Base-by-base conservation (phyloP, 2,797 vertebrate genomes). In the Sebastes umbrosus region DNA sequence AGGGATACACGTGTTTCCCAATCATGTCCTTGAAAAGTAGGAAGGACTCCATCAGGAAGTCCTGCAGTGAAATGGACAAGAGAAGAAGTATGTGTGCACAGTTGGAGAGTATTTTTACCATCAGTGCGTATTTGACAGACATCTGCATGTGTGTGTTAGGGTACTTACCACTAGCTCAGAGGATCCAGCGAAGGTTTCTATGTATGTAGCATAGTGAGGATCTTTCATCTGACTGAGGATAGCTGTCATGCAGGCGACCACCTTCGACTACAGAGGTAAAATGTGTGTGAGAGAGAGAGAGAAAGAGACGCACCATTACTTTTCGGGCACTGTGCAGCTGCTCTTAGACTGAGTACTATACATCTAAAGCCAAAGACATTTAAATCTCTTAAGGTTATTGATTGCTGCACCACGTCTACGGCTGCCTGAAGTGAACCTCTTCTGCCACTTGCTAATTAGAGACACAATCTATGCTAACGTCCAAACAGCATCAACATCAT, bases 31-130 rank as follows among this genome's bases (percentile, higher is more conserved):
- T 99, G 91, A 99, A 99, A 93, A 99, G 96, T 46, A 99, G 94
- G 93, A 99, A 99, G 0, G 98, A 98, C 92, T 99, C 98, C 98
- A 99, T 99, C 90, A 99, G 77, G 93, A 99, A 99, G 93, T 99
- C 98, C 98, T 99, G 85, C 5, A 94, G 92, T 1, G 63, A 84
- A 14, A 90, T 12, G 67, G 11, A 29, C 14, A 32, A 81, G 46
- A 77, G 20, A 57, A 77, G 14, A 54, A 24, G 25, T 69, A 8
- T 24, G 5, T 22, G 65, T 65, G 11, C 18, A 34, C 52, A 25
- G 24, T 36, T 16, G 29, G 14, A 59, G 4, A 25, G 7, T 9
- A 13, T n/a, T 62, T 43, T 43, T 6, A 11, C 2, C 24, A 70
- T 50, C 18, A 25, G n/a, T 25, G 9, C 6, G 3, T 22, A 52